Percentiles rank a stretch among this genome's conserved stretches.
These are phyloP conservation scores for Psilopsiagon aymara DNA, from an alignment of 2,113 vertebrate species.

Conservation along the genomic window DNA sequence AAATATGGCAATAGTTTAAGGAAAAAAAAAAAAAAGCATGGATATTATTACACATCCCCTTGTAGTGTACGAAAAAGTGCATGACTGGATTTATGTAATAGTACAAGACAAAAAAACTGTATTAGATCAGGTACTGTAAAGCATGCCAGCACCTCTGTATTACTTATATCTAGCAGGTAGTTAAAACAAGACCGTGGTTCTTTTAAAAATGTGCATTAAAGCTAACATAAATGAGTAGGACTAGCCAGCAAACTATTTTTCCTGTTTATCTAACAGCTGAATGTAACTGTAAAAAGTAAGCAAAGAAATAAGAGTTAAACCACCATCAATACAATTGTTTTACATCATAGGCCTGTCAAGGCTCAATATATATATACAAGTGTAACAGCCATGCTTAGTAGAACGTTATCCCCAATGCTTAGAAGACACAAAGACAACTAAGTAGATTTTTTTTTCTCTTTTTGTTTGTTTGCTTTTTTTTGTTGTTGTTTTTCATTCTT, in stretches of 20 bases:
- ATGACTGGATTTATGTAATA: constrained; percentile 91
- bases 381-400: constrained; percentile 96
- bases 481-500: neutral
- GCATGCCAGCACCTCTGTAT: constrained; percentile 93
- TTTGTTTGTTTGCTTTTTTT: constrained; percentile 65
- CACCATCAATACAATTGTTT: constrained; percentile 96
- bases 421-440: constrained; percentile 95
- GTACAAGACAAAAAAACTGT: constrained; percentile 84
- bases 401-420: constrained; percentile 92
- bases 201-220: constrained; percentile 87
- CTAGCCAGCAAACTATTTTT: constrained; percentile 92
- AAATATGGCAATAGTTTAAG: constrained; percentile 82
- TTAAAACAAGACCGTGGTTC: constrained; percentile 91
- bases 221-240: constrained; percentile 93
- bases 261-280: constrained; percentile 89
- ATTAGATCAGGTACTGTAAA: constrained; percentile 88
- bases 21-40: constrained; percentile 76
- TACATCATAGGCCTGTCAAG: constrained; percentile 94
- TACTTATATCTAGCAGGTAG: constrained; percentile 91
- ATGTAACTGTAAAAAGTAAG: constrained; percentile 89
- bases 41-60: constrained; percentile 96
- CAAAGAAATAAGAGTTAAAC: constrained; percentile 83
- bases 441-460: constrained; percentile 71
- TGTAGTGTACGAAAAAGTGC: constrained; percentile 95
- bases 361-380: constrained; percentile 95